These are phyloP conservation scores for Eubasilissa regina DNA, from an alignment of 1,140 invertebrate species.

Conservation along the genomic window DNA sequence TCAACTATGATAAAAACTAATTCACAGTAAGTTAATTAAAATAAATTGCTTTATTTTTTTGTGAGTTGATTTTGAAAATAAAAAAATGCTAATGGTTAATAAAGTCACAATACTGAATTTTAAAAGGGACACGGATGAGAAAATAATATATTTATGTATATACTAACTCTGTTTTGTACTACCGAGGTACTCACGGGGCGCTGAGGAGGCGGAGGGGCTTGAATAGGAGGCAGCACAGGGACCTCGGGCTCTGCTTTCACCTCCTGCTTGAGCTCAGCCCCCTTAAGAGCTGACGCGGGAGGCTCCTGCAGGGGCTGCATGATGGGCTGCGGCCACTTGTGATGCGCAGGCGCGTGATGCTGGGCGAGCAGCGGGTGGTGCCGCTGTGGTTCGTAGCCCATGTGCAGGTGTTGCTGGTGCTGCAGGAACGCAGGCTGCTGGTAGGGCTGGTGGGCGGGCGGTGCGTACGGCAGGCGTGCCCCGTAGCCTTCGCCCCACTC, in stretches of 20 bases:
- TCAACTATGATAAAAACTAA: too few relatives aligned
- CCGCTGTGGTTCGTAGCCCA: slow-evolving; percentile 63
- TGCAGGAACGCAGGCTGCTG: slow-evolving; percentile 58
- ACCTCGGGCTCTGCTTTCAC: slow-evolving; percentile 46
- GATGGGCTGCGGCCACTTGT: slow-evolving; percentile 48
- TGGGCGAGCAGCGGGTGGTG: slow-evolving; percentile 30
- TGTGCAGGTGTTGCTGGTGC: slow-evolving; percentile 68
- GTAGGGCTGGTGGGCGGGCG: slow-evolving; percentile 71
- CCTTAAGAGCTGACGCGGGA: slow-evolving; percentile 37
- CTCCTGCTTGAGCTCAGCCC: slow-evolving; percentile 50
- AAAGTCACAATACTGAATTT: too few relatives aligned
- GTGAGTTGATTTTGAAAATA: too few relatives aligned
- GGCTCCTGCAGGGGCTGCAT: slow-evolving; percentile 44
- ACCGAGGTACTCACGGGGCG: background rate
- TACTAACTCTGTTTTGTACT: too few relatives aligned
- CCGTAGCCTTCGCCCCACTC: slow-evolving; percentile 70
- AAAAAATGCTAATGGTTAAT: too few relatives aligned
- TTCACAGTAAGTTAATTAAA: too few relatives aligned
- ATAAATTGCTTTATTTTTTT: too few relatives aligned
- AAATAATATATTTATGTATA: too few relatives aligned
- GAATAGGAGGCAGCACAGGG: background rate
- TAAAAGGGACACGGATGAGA: too few relatives aligned
- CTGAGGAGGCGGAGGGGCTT: background rate
- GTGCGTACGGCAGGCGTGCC: slow-evolving; percentile 69
- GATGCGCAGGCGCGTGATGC: slow-evolving; percentile 39